Conservation (phyloP, 2,797 vertebrate genomes). For the Trematomus bernacchii region DNA sequence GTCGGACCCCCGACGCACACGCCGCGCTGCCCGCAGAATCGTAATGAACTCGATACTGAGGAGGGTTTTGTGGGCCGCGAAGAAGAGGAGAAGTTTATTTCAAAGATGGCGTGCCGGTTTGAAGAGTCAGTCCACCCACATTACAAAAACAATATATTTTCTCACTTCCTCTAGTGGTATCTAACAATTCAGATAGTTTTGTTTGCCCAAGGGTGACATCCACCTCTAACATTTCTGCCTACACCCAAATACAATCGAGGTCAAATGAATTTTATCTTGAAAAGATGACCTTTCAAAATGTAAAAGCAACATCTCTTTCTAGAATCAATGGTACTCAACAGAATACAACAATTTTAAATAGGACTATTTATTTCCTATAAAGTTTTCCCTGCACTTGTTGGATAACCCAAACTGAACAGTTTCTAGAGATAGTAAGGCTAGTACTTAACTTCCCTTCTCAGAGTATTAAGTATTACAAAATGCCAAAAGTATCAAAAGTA, state of each 20-base stretch:
- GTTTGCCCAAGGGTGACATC: neutral
- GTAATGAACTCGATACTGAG: slow-evolving; percentile 65
- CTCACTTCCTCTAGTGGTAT: neutral
- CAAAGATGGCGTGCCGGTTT: slow-evolving; percentile 49
- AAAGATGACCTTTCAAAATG: neutral
- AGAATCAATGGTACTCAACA: neutral
- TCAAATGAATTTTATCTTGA: neutral
- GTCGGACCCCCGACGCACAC: slow-evolving; percentile 65
- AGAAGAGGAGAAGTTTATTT: slow-evolving; percentile 50
- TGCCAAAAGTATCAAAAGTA: neutral
- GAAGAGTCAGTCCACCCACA: slow-evolving; percentile 38
- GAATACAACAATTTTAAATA: neutral
- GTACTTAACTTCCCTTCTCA: neutral
- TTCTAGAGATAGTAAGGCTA: neutral
- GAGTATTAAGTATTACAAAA: neutral
- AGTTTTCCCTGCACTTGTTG: neutral
- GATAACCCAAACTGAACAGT: neutral
- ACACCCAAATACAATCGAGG: neutral
- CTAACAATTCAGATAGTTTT: neutral
- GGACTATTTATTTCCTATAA: neutral
- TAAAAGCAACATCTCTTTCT: neutral
- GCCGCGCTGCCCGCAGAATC: slow-evolving; percentile 55
- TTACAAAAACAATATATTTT: slow-evolving; percentile 22
- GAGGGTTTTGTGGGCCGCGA: slow-evolving; percentile 41
- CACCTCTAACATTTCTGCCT: neutral